Conservation (phyloP, 2,888 invertebrate genomes). For the Steinernema carpocapsae region DNA sequence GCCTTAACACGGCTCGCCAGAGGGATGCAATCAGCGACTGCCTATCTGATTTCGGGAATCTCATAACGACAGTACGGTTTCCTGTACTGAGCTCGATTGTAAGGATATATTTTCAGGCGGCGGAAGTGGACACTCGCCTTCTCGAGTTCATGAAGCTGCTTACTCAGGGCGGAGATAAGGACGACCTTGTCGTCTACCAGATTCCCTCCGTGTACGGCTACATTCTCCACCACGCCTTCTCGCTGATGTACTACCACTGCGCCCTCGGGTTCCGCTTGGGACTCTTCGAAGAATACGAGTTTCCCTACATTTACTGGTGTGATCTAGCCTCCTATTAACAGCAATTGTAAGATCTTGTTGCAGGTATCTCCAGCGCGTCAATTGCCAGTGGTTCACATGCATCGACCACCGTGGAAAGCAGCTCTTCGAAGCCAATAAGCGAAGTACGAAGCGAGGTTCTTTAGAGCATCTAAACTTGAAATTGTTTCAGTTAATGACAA, state of each 20-base stretch:
- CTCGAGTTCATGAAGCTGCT: too few species aligned
- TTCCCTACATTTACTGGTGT: constrained; percentile 90
- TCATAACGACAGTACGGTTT: background rate
- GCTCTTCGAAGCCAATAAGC: background rate
- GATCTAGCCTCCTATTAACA: too few species aligned
- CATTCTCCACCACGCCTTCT: constrained; percentile 89
- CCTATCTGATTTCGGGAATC: background rate
- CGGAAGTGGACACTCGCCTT: background rate
- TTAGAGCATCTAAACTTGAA: too few species aligned
- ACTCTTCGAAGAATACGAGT: constrained; percentile 92
- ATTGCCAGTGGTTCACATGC: constrained; percentile 42
- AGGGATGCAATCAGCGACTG: constrained; percentile 11
- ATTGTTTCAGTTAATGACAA: constrained; percentile 8
- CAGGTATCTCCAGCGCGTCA: constrained; percentile 49
- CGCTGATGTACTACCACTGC: constrained; percentile 90
- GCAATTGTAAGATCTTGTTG: background rate
- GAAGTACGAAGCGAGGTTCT: background rate
- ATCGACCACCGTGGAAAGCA: background rate
- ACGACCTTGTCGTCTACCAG: too few species aligned
- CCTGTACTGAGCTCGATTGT: background rate
- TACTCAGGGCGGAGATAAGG: too few species aligned
- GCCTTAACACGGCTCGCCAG: background rate
- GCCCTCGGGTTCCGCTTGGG: constrained; percentile 93
- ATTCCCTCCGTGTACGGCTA: constrained; percentile 78
- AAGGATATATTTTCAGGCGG: background rate